A percentile compares a stretch with the other conserved stretches of the same genome.
phyloP scores from a whole-genome alignment of 2,888 invertebrate genomes.

The Ametastegia equiseti region DNA sequence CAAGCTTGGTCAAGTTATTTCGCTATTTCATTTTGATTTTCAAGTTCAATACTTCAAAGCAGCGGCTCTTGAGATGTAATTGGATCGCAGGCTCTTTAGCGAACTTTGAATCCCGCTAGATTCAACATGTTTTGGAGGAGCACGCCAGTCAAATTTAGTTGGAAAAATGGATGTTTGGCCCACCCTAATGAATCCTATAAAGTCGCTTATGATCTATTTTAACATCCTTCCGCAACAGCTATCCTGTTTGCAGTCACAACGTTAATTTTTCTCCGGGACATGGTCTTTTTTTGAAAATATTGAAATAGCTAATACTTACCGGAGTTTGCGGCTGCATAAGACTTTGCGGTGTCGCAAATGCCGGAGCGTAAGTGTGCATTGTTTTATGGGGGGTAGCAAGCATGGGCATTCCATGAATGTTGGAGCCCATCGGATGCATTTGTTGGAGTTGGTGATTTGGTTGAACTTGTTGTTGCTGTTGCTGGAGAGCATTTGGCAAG shows the following conservation, averaged over 20 bases:
- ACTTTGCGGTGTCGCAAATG: conserved; percentile 88
- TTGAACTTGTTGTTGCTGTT: conserved; percentile 79
- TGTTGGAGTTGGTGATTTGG: conserved; percentile 78
- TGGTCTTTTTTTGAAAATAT: too few relatives aligned
- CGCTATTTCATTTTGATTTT: too few relatives aligned
- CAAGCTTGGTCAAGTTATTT: too few relatives aligned
- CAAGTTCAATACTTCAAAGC: too few relatives aligned
- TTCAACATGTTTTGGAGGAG: too few relatives aligned
- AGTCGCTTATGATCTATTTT: not conserved
- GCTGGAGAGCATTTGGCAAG: conserved; percentile 88
- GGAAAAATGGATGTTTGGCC: too few relatives aligned
- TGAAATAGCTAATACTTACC: conserved; percentile 76
- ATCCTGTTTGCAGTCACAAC: too few relatives aligned
- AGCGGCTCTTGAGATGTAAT: too few relatives aligned
- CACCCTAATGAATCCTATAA: too few relatives aligned
- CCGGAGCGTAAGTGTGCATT: conserved; percentile 86
- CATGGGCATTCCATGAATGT: conserved; percentile 80
- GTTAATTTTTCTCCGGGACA: not conserved
- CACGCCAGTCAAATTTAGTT: too few relatives aligned
- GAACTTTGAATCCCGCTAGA: too few relatives aligned
- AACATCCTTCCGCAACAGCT: not conserved
- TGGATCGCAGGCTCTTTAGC: too few relatives aligned
- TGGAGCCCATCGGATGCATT: conserved; percentile 79
- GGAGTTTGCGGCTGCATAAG: conserved; percentile 95
- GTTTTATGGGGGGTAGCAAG: conserved; percentile 85